These are phyloP conservation scores for Drosophila pseudotakahashii DNA, from an alignment of 2,888 invertebrate species.

Conservation along the genomic window DNA sequence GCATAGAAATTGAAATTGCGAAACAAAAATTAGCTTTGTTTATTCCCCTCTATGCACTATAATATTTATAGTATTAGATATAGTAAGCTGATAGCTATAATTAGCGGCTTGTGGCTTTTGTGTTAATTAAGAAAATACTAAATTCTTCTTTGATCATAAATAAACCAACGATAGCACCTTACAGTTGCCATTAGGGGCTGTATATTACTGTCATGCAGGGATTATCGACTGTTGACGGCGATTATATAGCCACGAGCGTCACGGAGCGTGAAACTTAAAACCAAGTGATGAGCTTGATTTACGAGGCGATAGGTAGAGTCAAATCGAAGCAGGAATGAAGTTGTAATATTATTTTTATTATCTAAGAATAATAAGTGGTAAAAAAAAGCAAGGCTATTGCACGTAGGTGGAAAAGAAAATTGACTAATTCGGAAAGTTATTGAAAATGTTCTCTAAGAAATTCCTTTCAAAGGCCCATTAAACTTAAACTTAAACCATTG, in stretches of 20 bases:
- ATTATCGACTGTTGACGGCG: slow-evolving; percentile 23
- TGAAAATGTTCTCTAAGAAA: no score
- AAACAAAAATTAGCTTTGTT: slow-evolving; percentile 24
- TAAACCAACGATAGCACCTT: not conserved
- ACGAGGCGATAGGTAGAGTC: slow-evolving; percentile 1
- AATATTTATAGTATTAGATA: slow-evolving; percentile 13
- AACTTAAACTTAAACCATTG: not conserved
- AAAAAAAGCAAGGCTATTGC: not conserved
- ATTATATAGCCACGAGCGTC: slow-evolving; percentile 64
- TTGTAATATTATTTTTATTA: no score
- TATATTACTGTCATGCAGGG: slow-evolving; percentile 13
- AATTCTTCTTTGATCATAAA: slow-evolving; percentile 10
- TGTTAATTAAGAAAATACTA: not conserved
- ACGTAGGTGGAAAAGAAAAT: not conserved
- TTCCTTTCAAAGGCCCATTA: no score
- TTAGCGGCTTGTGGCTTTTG: slow-evolving; percentile 4
- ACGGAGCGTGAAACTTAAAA: slow-evolving; percentile 24
- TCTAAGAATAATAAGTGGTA: no score
- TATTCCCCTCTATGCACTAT: not conserved
- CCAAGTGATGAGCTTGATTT: slow-evolving; percentile 45
- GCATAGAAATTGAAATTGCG: slow-evolving; percentile 18
- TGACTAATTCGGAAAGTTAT: no score
- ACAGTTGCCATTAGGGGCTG: slow-evolving; percentile 8
- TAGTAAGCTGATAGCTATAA: slow-evolving; percentile 27
- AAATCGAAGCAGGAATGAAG: slow-evolving; percentile 8